A percentile compares a stretch with the other conserved stretches of the same genome.
These are phyloP conservation scores for Eretmochelys imbricata DNA, from an alignment of 2,113 vertebrate species.

Conservation along the genomic window DNA sequence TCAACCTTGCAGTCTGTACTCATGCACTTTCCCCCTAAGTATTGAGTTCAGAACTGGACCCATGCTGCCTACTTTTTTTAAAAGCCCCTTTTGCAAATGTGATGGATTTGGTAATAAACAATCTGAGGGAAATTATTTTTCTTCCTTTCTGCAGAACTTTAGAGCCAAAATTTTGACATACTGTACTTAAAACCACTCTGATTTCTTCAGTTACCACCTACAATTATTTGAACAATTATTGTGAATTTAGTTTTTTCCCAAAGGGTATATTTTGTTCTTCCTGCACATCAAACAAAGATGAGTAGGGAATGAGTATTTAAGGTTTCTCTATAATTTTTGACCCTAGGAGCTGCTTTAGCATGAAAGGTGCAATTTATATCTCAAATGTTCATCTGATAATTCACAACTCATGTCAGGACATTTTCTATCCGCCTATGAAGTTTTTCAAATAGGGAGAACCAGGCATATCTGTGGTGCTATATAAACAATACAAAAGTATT, in stretches of 20 bases:
- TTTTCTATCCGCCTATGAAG: neutral
- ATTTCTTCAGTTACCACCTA: neutral
- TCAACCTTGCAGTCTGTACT: neutral
- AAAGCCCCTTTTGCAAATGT: neutral
- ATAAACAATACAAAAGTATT: neutral
- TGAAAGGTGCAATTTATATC: neutral
- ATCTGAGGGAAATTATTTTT: neutral
- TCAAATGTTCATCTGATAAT: neutral
- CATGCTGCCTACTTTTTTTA: neutral
- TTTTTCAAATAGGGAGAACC: neutral
- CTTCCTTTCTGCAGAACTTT: neutral
- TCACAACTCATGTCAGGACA: neutral
- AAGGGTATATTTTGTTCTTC: neutral
- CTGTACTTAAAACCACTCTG: neutral
- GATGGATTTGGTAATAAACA: neutral
- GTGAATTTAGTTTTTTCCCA: neutral
- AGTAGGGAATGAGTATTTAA: neutral
- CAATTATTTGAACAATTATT: neutral
- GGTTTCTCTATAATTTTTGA: neutral
- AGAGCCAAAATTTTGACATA: neutral
- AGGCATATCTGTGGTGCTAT: neutral
- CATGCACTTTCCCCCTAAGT: neutral
- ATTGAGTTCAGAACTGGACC: neutral
- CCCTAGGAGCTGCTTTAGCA: neutral
- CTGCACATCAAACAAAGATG: neutral